A percentile compares a stretch with the other conserved stretches of the same genome.
These are phyloP conservation scores for Rosalia funebris DNA, from an alignment of 2,888 invertebrate genomes.

Conservation along the genomic window DNA sequence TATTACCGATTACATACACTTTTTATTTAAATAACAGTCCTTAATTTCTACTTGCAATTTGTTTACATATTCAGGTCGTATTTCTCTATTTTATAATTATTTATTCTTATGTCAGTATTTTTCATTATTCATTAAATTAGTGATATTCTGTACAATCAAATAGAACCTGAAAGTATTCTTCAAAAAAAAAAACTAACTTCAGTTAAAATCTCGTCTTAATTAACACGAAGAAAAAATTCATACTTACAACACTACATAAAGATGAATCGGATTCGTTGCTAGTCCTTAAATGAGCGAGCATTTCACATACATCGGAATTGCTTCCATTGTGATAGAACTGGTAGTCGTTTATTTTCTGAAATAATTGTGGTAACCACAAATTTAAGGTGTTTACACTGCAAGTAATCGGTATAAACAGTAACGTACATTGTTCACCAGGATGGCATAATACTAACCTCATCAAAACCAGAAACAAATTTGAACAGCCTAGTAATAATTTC, in stretches of 20 bases:
- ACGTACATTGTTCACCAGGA: background rate
- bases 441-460: conserved; percentile 67
- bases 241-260: conserved; percentile 41
- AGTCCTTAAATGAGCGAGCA: conserved; percentile 65
- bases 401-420: conserved; percentile 1
- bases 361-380: conserved; percentile 88
- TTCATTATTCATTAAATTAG: too few species aligned
- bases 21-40: too few species aligned
- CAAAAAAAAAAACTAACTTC: too few species aligned
- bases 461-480: conserved; percentile 73
- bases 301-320: conserved; percentile 63
- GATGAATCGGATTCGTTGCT: conserved; percentile 25
- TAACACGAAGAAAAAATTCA: too few species aligned
- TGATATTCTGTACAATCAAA: too few species aligned
- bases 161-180: too few species aligned
- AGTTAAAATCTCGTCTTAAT: too few species aligned
- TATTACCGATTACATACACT: too few species aligned
- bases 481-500: conserved; percentile 71
- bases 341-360: conserved; percentile 72
- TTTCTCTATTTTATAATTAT: too few species aligned
- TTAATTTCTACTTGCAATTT: too few species aligned
- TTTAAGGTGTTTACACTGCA: conserved; percentile 77
- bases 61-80: too few species aligned
- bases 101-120: too few species aligned
- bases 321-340: conserved; percentile 50